Conservation (phyloP, 2,888 invertebrate species). For the Rhagium mordax region DNA sequence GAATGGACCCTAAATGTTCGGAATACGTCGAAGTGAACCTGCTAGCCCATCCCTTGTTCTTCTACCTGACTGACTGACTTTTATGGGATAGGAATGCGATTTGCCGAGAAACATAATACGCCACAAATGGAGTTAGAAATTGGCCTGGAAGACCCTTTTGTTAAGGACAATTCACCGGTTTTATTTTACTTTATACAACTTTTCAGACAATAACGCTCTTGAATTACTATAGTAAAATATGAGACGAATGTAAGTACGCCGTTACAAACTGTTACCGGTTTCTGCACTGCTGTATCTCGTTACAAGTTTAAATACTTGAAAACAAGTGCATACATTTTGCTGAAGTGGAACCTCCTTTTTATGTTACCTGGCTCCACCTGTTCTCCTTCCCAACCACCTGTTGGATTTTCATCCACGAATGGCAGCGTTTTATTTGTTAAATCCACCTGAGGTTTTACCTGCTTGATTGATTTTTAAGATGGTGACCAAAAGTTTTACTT, state of each 20-base stretch:
- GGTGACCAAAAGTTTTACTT: neutral
- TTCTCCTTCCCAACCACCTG: conserved; percentile 49
- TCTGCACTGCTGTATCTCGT: neutral
- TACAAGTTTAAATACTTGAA: conserved; percentile 7
- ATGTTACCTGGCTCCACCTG: conserved; percentile 50
- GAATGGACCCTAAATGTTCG: neutral
- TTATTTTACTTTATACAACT: conserved; percentile 25
- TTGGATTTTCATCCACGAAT: conserved; percentile 43
- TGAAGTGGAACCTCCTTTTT: conserved; percentile 28
- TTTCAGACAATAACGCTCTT: conserved; percentile 31
- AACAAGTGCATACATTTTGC: conserved; percentile 7
- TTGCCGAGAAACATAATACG: conserved; percentile 30
- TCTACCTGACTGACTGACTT: conserved; percentile 29
- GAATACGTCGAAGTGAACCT: conserved; percentile 14
- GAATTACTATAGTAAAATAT: conserved; percentile 29
- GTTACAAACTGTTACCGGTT: neutral
- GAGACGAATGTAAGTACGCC: conserved; percentile 13
- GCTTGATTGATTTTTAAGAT: conserved; percentile 19
- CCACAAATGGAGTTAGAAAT: conserved; percentile 32
- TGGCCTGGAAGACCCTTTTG: conserved; percentile 31
- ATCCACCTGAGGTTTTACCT: conserved; percentile 42
- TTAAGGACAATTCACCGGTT: conserved; percentile 14
- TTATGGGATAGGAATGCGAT: conserved; percentile 15
- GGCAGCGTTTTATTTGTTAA: conserved; percentile 35
- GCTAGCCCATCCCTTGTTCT: conserved; percentile 16